Conservation (phyloP, 2,113 vertebrate genomes). For the Rana temporaria region DNA sequence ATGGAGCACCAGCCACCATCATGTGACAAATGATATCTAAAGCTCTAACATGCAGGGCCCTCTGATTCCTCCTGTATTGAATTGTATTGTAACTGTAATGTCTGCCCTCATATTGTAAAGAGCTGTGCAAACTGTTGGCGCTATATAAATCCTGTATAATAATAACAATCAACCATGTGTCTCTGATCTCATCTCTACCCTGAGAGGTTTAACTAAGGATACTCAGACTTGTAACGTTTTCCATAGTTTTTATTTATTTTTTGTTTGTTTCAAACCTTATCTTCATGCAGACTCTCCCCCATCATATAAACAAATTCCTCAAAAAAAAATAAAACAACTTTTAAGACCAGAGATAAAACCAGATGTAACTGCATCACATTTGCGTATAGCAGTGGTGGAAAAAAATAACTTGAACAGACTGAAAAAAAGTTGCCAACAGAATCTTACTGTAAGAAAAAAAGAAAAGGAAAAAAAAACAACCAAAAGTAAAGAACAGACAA, state of each 20-base stretch:
- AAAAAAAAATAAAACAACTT: not conserved
- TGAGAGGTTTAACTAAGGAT: not conserved
- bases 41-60: too few species aligned
- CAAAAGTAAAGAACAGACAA: too few species aligned
- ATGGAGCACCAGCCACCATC: too few species aligned
- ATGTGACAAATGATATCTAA: too few species aligned
- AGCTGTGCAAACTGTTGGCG: too few species aligned
- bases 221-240: not conserved
- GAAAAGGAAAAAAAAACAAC: too few species aligned
- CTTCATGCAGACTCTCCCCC: not conserved
- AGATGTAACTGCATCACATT: not conserved
- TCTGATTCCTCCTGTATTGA: too few species aligned
- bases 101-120: too few species aligned
- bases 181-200: not conserved
- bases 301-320: slow-evolving; percentile 7
- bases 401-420: not conserved
- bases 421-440: not conserved
- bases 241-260: not conserved
- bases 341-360: not conserved
- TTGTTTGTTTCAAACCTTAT: not conserved
- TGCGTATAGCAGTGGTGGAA: not conserved
- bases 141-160: too few species aligned
- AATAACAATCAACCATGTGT: too few species aligned
- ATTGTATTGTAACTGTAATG: too few species aligned
- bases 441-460: too few species aligned